Percentiles rank a stretch among this genome's conserved stretches.
phyloP scores from a whole-genome alignment of 37 sponge, comb jelly and placozoan species.

The Axinella damicornis region DNA sequence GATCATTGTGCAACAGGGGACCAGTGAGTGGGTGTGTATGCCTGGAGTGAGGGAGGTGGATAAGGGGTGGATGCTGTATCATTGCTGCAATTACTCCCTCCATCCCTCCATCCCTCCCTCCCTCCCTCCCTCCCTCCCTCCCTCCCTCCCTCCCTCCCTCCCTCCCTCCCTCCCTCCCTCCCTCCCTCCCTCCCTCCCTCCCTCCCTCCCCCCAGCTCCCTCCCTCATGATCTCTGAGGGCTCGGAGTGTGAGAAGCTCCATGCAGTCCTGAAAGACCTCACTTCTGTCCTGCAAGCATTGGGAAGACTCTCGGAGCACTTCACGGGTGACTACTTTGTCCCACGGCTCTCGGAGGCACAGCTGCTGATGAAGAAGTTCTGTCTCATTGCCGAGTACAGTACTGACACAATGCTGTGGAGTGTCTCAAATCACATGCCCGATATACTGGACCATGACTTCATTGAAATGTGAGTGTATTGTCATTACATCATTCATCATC shows the following conservation, averaged over 20 bases:
- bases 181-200: no score
- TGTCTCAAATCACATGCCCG: conserved; percentile 38
- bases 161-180: no score
- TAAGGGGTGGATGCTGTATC: no score
- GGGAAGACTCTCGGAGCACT: conserved; percentile 83
- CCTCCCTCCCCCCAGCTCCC: no score
- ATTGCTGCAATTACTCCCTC: no score
- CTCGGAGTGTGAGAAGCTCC: conserved; percentile 67
- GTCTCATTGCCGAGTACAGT: conserved; percentile 61
- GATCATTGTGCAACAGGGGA: conserved; percentile 20
- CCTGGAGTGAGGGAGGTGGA: no score
- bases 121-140: no score
- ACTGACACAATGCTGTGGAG: conserved; percentile 52
- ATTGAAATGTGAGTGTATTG: conserved; percentile 77
- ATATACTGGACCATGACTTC: conserved; percentile 72
- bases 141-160: no score
- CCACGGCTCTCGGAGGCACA: conserved; percentile 54
- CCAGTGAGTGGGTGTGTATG: conserved; percentile 4
- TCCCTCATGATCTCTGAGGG: conserved; percentile 30
- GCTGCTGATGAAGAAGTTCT: conserved; percentile 60
- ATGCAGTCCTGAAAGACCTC: conserved; percentile 81
- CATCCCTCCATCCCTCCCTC: no score
- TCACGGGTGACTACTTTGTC: conserved; percentile 56
- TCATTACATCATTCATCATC: neutral
- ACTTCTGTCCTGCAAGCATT: conserved; percentile 75